These are phyloP conservation scores for Triplophysa tibetana DNA, from an alignment of 2,113 vertebrate species.

Conservation along the genomic window DNA sequence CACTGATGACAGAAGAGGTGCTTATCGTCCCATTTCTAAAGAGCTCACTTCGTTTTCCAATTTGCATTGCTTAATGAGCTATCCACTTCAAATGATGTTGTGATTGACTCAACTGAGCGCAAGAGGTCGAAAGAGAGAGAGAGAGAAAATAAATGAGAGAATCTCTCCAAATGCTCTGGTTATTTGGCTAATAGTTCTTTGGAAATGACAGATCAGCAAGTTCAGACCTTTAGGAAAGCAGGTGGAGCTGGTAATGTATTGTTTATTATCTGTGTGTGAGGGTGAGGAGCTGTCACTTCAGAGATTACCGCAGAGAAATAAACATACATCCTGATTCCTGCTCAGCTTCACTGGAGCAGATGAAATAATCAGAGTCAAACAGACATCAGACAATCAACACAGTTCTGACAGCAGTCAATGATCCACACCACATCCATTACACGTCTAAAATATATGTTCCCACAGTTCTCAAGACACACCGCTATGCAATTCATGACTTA, in stretches of 20 bases:
- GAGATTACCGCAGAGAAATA: slow-evolving; percentile 50
- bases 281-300: slow-evolving; percentile 46
- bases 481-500: not conserved
- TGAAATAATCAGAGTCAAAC: slow-evolving; percentile 30
- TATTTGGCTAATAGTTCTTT: slow-evolving; percentile 33
- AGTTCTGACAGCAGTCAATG: slow-evolving; percentile 27
- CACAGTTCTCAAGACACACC: not conserved
- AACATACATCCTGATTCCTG: slow-evolving; percentile 39
- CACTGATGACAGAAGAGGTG: slow-evolving; percentile 19
- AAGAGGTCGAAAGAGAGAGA: slow-evolving; percentile 27
- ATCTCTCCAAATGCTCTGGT: slow-evolving; percentile 36
- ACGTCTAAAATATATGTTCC: not conserved
- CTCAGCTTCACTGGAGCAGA: slow-evolving; percentile 33
- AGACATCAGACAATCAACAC: slow-evolving; percentile 29
- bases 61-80: slow-evolving; percentile 50
- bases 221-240: slow-evolving; percentile 29
- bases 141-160: slow-evolving; percentile 35
- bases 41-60: slow-evolving; percentile 44
- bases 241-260: slow-evolving; percentile 34
- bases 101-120: slow-evolving; percentile 48
- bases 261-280: slow-evolving; percentile 32
- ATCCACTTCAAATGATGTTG: slow-evolving; percentile 39
- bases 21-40: slow-evolving; percentile 24
- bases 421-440: slow-evolving; percentile 9
- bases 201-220: slow-evolving; percentile 49